phyloP scores from a whole-genome alignment of 2,888 invertebrate genomes.

The Tipula vernalis region DNA sequence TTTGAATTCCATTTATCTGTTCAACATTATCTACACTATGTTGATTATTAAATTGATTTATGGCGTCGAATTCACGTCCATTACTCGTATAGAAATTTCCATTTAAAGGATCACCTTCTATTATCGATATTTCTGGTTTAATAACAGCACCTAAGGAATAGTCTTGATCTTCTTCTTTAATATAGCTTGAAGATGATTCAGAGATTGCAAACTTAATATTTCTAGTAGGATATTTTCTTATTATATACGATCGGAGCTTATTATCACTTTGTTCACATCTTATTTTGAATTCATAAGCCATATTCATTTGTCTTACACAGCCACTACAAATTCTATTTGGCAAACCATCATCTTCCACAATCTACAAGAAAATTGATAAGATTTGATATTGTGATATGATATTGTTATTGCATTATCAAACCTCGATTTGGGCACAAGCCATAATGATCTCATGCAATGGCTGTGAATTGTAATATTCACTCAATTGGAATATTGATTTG shows the following conservation, averaged over 20 bases:
- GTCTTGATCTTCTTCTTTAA: neutral
- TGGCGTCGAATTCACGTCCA: neutral
- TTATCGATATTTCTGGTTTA: slow-evolving; percentile 15
- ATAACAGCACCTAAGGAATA: slow-evolving; percentile 4
- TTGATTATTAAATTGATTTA: neutral
- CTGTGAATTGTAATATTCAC: slow-evolving; percentile 9
- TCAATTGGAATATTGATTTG: slow-evolving; percentile 11
- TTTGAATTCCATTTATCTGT: neutral
- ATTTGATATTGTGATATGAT: neutral
- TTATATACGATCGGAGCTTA: slow-evolving; percentile 13
- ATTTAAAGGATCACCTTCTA: slow-evolving; percentile 13
- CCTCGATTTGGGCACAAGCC: slow-evolving; percentile 13
- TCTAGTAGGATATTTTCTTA: neutral
- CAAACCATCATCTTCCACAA: slow-evolving; percentile 16
- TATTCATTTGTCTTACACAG: slow-evolving; percentile 14
- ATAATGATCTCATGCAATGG: slow-evolving; percentile 12
- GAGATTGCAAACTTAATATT: neutral
- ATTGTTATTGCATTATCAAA: neutral
- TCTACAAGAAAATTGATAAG: neutral
- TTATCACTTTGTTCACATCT: slow-evolving; percentile 16
- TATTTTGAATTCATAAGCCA: slow-evolving; percentile 15
- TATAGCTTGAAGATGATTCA: neutral
- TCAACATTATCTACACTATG: neutral
- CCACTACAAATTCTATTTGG: slow-evolving; percentile 17
- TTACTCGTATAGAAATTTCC: neutral